Conservation (phyloP, 30 jellyfish, hydroid and myxozoan genomes). For the Chrysaora quinquecirrha region DNA sequence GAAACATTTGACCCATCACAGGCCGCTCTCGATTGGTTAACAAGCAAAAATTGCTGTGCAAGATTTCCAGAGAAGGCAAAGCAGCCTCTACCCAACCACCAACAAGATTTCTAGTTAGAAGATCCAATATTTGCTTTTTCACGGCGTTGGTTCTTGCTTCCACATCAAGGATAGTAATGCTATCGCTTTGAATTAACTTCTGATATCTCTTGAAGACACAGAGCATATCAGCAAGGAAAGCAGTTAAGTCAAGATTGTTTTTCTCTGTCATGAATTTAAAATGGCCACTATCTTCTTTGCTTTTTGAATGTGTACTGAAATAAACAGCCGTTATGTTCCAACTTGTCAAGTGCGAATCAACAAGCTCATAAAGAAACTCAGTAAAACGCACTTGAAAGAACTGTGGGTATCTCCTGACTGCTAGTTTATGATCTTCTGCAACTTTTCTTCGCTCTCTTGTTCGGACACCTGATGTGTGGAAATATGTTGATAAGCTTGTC, state of each 20-base stretch:
- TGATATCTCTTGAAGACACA: slow-evolving; percentile 14
- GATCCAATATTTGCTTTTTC: background rate
- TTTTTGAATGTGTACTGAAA: background rate
- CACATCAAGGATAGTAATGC: slow-evolving; percentile 8
- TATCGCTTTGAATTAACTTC: slow-evolving; percentile 12
- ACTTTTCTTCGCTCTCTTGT: background rate
- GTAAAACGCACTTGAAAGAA: slow-evolving; percentile 14
- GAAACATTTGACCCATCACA: slow-evolving; percentile 27
- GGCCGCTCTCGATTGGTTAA: slow-evolving; percentile 45
- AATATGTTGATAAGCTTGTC: slow-evolving; percentile 2
- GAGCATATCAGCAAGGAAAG: slow-evolving; percentile 25
- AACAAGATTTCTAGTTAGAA: background rate
- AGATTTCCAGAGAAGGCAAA: slow-evolving; percentile 5
- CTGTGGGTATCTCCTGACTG: slow-evolving; percentile 4
- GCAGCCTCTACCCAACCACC: slow-evolving; percentile 16
- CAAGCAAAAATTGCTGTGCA: slow-evolving; percentile 1
- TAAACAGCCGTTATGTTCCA: slow-evolving; percentile 8
- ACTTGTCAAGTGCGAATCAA: slow-evolving; percentile 1
- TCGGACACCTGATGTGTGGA: slow-evolving; percentile 19
- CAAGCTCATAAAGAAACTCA: slow-evolving; percentile 5
- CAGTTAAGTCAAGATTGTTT: background rate
- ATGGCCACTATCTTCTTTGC: slow-evolving; percentile 4
- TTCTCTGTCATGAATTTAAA: slow-evolving; percentile 11
- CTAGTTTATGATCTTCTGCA: background rate
- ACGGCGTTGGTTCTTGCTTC: background rate